Percentiles rank a stretch among this genome's conserved stretches.
phyloP scores from a whole-genome alignment of 2,888 invertebrate species.

The Cylloceria caligata region DNA sequence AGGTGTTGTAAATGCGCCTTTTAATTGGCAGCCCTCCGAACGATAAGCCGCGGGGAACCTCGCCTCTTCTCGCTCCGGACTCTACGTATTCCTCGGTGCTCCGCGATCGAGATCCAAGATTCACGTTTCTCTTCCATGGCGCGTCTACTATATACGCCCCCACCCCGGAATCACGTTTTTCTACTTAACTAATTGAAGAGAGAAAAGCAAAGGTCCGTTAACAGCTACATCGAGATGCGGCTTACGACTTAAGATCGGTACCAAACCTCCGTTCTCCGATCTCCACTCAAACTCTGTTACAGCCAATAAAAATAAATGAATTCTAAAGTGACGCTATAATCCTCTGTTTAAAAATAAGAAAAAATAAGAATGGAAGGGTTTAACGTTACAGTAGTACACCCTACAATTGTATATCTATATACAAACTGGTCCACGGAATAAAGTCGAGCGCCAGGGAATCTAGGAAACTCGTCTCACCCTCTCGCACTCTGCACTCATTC shows the following conservation, averaged over 20 bases:
- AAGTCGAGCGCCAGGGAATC: constrained; percentile 35
- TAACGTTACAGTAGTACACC: constrained; percentile 11
- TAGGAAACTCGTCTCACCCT: constrained; percentile 26
- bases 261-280: background rate
- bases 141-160: constrained; percentile 7
- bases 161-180: constrained; percentile 36
- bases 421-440: constrained; percentile 22
- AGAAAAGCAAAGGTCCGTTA: constrained; percentile 32
- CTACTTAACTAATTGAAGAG: constrained; percentile 48
- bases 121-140: constrained; percentile 13
- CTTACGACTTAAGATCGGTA: constrained; percentile 37
- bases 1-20: constrained; percentile 76
- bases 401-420: constrained; percentile 31
- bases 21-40: constrained; percentile 74
- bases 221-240: constrained; percentile 13
- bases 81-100: constrained; percentile 12
- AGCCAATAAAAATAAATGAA: background rate
- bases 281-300: background rate
- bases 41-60: constrained; percentile 54
- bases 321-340: constrained; percentile 23
- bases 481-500: constrained; percentile 1
- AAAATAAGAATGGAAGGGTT: constrained; percentile 10
- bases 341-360: constrained; percentile 12
- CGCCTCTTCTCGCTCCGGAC: constrained; percentile 29
- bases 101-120: constrained; percentile 60